These are phyloP conservation scores for Sparus aurata DNA, from an alignment of 2,797 vertebrate genomes.

Conservation along the genomic window DNA sequence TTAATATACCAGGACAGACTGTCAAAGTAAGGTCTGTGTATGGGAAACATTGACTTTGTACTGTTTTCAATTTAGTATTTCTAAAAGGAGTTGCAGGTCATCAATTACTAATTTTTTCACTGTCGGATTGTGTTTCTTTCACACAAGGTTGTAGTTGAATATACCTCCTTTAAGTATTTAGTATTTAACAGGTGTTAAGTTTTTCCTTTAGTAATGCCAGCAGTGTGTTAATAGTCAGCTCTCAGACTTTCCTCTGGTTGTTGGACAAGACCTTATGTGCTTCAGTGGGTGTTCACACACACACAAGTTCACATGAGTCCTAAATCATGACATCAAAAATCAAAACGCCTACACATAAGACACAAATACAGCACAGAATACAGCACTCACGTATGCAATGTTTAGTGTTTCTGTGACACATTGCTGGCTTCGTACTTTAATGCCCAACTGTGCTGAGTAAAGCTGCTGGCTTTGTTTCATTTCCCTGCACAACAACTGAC, in stretches of 20 bases:
- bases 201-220: constrained; percentile 6
- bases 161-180: background rate
- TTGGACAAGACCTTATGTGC: background rate
- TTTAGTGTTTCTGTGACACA: constrained; percentile 20
- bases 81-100: too few relatives aligned
- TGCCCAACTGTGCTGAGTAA: constrained; percentile 42
- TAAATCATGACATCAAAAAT: constrained; percentile 4
- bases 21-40: too few relatives aligned
- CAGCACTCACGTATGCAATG: constrained; percentile 2
- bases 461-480: constrained; percentile 68
- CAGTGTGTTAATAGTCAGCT: constrained; percentile 13
- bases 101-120: too few relatives aligned
- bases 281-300: background rate
- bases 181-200: constrained; percentile 1
- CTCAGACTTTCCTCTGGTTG: constrained; percentile 21
- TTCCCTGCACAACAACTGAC: constrained; percentile 68
- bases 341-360: constrained; percentile 5
- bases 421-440: constrained; percentile 13
- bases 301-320: background rate
- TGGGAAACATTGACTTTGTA: too few relatives aligned
- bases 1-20: too few relatives aligned
- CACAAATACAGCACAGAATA: background rate
- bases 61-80: too few relatives aligned
- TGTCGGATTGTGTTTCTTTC: background rate
- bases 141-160: background rate